Base-by-base conservation (phyloP, 1,140 invertebrate genomes). In the Carposina sasakii region DNA sequence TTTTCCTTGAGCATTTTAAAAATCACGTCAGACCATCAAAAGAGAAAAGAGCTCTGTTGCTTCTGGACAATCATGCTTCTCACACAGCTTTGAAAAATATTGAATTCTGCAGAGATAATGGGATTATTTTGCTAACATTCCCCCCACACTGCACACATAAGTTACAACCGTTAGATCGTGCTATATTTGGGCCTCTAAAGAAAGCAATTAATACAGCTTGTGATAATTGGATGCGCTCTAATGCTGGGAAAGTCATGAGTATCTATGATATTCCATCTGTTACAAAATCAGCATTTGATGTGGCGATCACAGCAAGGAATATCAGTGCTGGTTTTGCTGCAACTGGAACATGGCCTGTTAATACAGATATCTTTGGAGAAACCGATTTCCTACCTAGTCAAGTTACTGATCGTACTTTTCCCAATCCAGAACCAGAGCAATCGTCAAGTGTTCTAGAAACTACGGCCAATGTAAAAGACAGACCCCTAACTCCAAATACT, bases 321-420 rank as follows among this genome's bases (percentile, higher is more conserved):
- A 86, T 85, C 16, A 72, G 52, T 44, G 57, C 57, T 33, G 76
- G 81, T 23, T 87, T 87, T 51, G 47, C 58, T 61, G 67, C 59
- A 43, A 64, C 66, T 17, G 85, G 78, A 26, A 81, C 87, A 48
- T 81, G 52, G 49, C 71, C 76, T 22, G 76, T 77, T 23, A 72
- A 85, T 54, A 30, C 42, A 52, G 46, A 72, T 52, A 52, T 82
- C 17, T 86, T 86, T 61, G 59, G 42, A 2, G 68, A 79, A 9
- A 52, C 67, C 43, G 79, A 86, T 52, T 85, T 78, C 63, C 34
- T 64, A 28, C 21, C 56, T 12, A 57, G 52, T 21, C 36, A 39
- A n/a, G 61, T 73, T 4, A 73, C 62, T 37, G 43, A 52, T 39
- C 39, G 57, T n/a, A n/a, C n/a, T n/a, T n/a, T n/a, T n/a, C n/a